Evolutionary conservation across 1,140 invertebrate species (phyloP).

Genomic region (Pemphigus obesinymphae): DNA sequence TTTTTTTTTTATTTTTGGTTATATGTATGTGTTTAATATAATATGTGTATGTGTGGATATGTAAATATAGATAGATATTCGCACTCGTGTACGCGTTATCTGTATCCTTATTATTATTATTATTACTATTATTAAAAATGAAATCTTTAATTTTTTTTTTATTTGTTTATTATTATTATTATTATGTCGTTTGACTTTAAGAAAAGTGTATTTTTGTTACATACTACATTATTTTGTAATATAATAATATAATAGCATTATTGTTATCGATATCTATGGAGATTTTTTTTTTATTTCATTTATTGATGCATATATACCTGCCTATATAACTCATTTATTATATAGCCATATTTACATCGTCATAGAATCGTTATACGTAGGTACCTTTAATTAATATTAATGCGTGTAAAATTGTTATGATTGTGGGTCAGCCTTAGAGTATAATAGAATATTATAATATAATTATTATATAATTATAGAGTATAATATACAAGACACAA

Average conservation of each 20-base stretch:
- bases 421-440: no score
- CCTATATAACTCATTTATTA: background rate
- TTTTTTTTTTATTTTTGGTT: background rate
- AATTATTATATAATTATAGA: no score
- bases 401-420: no score
- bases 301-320: no score
- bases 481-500: no score
- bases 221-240: constrained; percentile 27
- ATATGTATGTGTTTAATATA: background rate
- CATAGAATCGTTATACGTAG: no score
- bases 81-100: background rate
- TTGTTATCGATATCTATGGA: background rate
- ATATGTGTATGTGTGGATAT: background rate
- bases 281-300: background rate
- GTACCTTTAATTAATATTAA: no score
- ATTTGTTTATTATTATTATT: constrained; percentile 3
- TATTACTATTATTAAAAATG: background rate
- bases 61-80: background rate
- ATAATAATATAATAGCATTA: constrained; percentile 19
- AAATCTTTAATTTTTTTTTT: background rate
- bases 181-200: constrained; percentile 1
- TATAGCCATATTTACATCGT: no score
- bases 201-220: constrained; percentile 40
- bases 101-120: constrained; percentile 19
- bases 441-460: no score